These are phyloP conservation scores for Rhinogobio ventralis DNA, from an alignment of 2,797 vertebrate genomes.

Conservation along the genomic window DNA sequence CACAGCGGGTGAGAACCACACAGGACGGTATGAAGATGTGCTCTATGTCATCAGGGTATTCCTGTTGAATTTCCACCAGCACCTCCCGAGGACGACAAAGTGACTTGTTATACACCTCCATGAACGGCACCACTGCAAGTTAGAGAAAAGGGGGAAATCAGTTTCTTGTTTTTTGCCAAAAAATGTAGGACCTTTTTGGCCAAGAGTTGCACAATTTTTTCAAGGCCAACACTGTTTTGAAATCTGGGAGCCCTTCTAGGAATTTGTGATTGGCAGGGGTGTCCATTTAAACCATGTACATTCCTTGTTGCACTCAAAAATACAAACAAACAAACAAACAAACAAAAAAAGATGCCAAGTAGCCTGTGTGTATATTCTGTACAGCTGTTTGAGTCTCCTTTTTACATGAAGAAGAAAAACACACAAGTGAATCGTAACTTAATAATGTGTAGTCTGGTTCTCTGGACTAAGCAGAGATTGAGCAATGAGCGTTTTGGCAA, in stretches of 20 bases:
- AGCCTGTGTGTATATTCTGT: background rate
- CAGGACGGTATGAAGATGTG: conserved; percentile 97
- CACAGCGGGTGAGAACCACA: conserved; percentile 92
- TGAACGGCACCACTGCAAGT: conserved; percentile 87
- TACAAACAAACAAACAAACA: too few relatives aligned
- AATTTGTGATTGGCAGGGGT: background rate
- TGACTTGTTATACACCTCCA: conserved; percentile 93
- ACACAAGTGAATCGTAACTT: background rate
- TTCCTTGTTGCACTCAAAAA: background rate
- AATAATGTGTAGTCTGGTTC: background rate
- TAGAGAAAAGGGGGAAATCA: background rate
- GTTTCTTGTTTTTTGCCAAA: background rate
- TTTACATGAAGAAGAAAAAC: background rate
- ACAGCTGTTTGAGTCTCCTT: background rate
- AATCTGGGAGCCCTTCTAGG: conserved; percentile 7
- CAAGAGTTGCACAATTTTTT: conserved; percentile 1
- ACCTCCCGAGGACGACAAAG: conserved; percentile 92
- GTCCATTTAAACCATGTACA: background rate
- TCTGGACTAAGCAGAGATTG: background rate
- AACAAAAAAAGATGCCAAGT: background rate
- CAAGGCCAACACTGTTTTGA: background rate
- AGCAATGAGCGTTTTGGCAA: conserved; percentile 11
- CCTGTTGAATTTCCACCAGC: conserved; percentile 96
- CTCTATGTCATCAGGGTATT: conserved; percentile 95
- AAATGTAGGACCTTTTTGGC: background rate